Evolutionary conservation across 2,113 vertebrate genomes (phyloP).

Genomic region (Mormyrus lacerda): DNA sequence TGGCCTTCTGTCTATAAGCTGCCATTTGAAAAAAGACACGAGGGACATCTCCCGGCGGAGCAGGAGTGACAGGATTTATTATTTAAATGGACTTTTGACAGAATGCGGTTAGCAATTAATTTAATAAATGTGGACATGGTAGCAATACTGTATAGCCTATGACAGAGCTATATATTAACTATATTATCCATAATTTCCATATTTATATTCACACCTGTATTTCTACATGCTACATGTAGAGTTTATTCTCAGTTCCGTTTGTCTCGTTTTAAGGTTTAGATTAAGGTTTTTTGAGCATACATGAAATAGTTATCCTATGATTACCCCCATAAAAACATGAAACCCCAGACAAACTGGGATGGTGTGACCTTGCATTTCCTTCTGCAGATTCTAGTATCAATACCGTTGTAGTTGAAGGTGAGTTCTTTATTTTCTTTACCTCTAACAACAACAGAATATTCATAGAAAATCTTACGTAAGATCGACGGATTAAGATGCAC

Average conservation of each 20-base stretch:
- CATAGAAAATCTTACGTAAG: not conserved
- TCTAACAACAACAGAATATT: not conserved
- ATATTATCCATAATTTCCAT: not conserved
- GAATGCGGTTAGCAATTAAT: not conserved
- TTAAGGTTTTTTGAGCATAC: not conserved
- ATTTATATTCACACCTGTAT: not conserved
- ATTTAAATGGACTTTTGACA: not conserved
- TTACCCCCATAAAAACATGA: not conserved
- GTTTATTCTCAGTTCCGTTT: not conserved
- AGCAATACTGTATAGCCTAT: not conserved
- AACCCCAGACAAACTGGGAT: not conserved
- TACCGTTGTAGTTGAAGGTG: not conserved
- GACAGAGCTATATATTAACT: not conserved
- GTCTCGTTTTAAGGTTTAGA: not conserved
- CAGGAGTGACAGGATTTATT: not conserved
- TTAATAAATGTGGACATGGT: not conserved
- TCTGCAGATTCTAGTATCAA: not conserved
- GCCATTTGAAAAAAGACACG: not conserved
- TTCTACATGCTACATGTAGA: not conserved
- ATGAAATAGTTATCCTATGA: not conserved
- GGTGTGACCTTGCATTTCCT: not conserved
- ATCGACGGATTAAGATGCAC: too few species aligned
- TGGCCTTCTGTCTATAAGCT: not conserved
- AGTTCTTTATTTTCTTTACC: not conserved
- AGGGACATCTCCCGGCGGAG: not conserved